These are phyloP conservation scores for Peromyscus eremicus DNA, from an alignment of 2,797 vertebrate species.

Conservation along the genomic window DNA sequence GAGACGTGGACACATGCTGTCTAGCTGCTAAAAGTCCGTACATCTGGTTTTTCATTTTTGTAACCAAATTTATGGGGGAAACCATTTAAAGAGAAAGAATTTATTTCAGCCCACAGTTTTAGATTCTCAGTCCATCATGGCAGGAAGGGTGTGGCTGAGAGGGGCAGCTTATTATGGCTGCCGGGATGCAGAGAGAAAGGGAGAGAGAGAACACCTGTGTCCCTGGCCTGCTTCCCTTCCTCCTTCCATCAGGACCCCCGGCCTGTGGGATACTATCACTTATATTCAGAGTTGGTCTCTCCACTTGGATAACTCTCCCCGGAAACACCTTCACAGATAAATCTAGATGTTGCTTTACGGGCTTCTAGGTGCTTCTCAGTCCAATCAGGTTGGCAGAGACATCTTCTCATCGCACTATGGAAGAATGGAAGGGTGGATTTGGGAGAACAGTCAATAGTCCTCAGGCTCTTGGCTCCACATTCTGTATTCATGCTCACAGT, in stretches of 20 bases:
- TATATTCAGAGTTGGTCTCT: neutral
- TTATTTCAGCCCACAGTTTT: neutral
- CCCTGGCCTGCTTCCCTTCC: neutral
- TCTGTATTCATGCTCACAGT: neutral
- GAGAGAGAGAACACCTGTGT: neutral
- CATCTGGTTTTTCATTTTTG: neutral
- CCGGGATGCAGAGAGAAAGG: neutral
- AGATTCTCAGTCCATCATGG: neutral
- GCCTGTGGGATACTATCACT: no score
- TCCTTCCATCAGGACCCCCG: neutral
- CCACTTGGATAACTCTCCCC: neutral
- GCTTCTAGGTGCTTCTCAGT: neutral
- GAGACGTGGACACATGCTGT: neutral
- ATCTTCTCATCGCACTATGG: neutral
- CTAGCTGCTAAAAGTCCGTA: neutral
- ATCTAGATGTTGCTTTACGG: no score
- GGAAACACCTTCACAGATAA: neutral
- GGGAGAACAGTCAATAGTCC: neutral
- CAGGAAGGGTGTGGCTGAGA: neutral
- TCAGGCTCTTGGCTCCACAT: neutral
- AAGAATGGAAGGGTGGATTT: conserved; percentile 6
- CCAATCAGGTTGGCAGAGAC: neutral
- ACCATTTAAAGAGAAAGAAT: neutral
- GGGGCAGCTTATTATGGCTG: neutral
- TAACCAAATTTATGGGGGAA: neutral